Conservation (phyloP, 1,140 invertebrate species). For the Leptopilina clavipes region DNA sequence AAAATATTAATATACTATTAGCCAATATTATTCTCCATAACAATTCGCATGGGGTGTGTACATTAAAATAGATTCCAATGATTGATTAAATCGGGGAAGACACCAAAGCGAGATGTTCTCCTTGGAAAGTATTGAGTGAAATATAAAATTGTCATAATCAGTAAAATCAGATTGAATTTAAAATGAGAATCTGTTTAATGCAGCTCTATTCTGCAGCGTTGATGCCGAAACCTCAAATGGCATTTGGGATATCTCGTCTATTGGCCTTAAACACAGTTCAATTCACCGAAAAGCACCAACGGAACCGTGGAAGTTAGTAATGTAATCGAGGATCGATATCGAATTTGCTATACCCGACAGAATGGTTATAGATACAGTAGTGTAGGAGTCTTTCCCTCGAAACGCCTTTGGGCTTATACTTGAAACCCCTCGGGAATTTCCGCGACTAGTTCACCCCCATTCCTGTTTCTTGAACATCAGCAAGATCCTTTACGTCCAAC, state of each 20-base stretch:
- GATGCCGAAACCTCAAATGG: constrained; percentile 10
- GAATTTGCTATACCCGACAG: constrained; percentile 13
- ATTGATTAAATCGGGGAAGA: no score
- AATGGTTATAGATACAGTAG: constrained; percentile 34
- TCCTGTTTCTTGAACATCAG: constrained; percentile 23
- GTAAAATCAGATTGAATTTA: neutral
- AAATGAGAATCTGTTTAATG: constrained; percentile 4
- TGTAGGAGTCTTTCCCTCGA: constrained; percentile 38
- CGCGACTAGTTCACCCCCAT: neutral
- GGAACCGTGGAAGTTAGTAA: constrained; percentile 21
- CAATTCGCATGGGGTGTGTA: no score
- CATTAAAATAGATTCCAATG: no score
- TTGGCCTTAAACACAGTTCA: constrained; percentile 29
- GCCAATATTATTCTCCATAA: no score
- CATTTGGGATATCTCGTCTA: constrained; percentile 5
- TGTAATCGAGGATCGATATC: constrained; percentile 24
- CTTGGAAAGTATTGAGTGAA: neutral
- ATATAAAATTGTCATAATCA: neutral
- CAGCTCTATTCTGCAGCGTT: neutral
- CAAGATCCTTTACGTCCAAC: constrained; percentile 46
- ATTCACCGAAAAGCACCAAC: constrained; percentile 26
- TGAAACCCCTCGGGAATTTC: constrained; percentile 32
- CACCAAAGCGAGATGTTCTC: neutral
- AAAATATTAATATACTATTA: no score
- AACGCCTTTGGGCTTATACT: constrained; percentile 38